Evolutionary conservation across 2,888 invertebrate species (phyloP).

Genomic region (Nomada fucata): DNA sequence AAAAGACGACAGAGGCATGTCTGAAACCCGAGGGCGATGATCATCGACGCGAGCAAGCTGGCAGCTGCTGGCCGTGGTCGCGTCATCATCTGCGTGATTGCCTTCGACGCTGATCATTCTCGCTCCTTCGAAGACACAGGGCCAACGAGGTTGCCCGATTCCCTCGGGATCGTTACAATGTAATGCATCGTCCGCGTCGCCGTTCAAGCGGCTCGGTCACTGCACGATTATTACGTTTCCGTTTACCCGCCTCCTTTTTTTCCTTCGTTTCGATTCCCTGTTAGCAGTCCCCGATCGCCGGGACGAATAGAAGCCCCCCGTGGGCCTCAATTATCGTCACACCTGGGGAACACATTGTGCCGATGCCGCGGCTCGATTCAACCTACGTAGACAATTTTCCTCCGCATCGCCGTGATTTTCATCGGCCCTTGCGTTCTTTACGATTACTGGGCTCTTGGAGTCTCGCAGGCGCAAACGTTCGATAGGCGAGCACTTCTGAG

Average conservation of each 20-base stretch:
- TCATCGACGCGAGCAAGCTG: slow-evolving; percentile 67
- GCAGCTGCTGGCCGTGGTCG: slow-evolving; percentile 71
- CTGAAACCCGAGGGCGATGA: slow-evolving; percentile 68
- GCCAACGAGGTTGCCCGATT: not conserved
- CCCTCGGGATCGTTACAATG: not conserved
- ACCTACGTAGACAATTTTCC: not conserved
- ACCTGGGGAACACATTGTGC: not conserved
- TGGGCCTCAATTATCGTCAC: not conserved
- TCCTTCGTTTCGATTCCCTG: not conserved
- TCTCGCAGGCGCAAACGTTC: no score
- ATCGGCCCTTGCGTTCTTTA: no score
- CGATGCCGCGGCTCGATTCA: no score
- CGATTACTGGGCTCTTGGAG: no score
- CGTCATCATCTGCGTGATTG: slow-evolving; percentile 78
- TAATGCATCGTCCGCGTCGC: slow-evolving; percentile 10
- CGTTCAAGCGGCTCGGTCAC: not conserved
- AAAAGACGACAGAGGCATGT: slow-evolving; percentile 52
- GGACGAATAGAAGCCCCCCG: not conserved
- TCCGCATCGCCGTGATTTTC: not conserved
- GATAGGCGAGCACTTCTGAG: no score
- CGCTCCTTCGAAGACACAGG: slow-evolving; percentile 22
- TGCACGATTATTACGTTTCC: slow-evolving; percentile 18
- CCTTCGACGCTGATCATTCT: slow-evolving; percentile 68
- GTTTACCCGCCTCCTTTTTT: slow-evolving; percentile 25
- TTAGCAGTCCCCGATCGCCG: no score